Base-by-base conservation (phyloP, 2,113 vertebrate genomes). In the Syngnathus scovelli region DNA sequence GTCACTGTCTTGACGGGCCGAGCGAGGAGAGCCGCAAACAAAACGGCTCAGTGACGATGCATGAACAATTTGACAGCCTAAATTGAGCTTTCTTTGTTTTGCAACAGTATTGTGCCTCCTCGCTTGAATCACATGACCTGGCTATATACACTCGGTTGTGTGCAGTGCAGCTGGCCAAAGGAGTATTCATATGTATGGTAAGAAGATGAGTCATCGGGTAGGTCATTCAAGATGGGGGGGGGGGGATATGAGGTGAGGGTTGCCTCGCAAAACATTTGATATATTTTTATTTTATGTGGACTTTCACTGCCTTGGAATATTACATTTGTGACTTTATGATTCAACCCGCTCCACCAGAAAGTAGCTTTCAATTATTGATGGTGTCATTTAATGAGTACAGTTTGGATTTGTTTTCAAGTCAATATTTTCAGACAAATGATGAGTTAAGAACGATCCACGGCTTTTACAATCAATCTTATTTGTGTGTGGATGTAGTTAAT, bases 161-260 rank as follows among this genome's bases (percentile, higher is more conserved):
- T 69, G 68, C 38, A 66, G 60, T 69, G 68, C 38, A 66, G 62
- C 52, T 66, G 62, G 10, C n/a, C 11, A 56, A 27, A 51, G 65
- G 39, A 61, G 54, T 65, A 33, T 51, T 72, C 7, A 72, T 54
- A 36, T 70, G 55, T 61, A 61, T 27, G 59, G 39, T 52, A 51
- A 43, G 43, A 51, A 43, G 43, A 39, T 54, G 61, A 68, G 58
- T 51, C 69, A 46, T 41, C 10, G 49, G 60, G 67, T 64, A 60
- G 44, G 39, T 51, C n/a, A 62, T 70, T 64, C 60, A 51, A 46
- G 5, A 33, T 3, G 27, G 27, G 44, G 15, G 36, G 23, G 64
- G 8, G 16, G 23, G 33, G 49, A 61, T 55, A 71, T 49, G 51
- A 64, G 49, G 13, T 41, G 37, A 33, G 27, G 12, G 60, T 13